phyloP scores from a whole-genome alignment of 2,888 invertebrate species.

The Acleris cristana region DNA sequence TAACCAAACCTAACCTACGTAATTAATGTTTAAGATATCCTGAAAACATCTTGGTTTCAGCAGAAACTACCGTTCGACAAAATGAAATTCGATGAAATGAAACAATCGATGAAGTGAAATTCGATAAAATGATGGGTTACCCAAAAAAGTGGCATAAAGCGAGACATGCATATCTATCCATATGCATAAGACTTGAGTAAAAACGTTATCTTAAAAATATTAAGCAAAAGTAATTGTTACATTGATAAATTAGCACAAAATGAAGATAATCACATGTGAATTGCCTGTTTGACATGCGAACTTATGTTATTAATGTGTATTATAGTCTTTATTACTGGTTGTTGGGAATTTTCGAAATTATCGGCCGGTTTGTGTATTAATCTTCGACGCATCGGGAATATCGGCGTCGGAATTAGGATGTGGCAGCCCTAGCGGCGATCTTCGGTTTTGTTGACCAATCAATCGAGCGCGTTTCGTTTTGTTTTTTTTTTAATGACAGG shows the following conservation, averaged over 20 bases:
- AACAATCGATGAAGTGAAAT: too few relatives aligned
- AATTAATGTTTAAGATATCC: too few relatives aligned
- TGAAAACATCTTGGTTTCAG: too few relatives aligned
- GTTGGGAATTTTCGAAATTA: slow-evolving; percentile 80
- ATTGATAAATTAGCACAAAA: slow-evolving; percentile 77
- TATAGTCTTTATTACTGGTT: slow-evolving; percentile 60
- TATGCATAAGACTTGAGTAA: not conserved
- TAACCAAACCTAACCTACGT: too few relatives aligned
- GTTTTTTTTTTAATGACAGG: slow-evolving; percentile 16
- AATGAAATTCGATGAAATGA: too few relatives aligned
- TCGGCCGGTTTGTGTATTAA: slow-evolving; percentile 76
- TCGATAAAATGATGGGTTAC: too few relatives aligned
- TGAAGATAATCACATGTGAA: slow-evolving; percentile 78
- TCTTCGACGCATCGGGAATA: slow-evolving; percentile 49
- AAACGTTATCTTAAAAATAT: not conserved
- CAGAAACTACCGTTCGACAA: too few relatives aligned
- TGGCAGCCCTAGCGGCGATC: slow-evolving; percentile 39
- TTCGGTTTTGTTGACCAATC: slow-evolving; percentile 29
- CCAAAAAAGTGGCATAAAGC: too few relatives aligned
- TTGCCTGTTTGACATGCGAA: slow-evolving; percentile 79
- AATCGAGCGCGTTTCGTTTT: slow-evolving; percentile 23
- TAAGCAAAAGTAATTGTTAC: slow-evolving; percentile 55
- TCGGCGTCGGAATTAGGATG: slow-evolving; percentile 39
- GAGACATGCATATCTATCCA: not conserved
- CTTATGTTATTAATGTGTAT: slow-evolving; percentile 79